Percentiles rank a stretch among this genome's conserved stretches.
Evolutionary conservation across 2,888 invertebrate species (phyloP).

Genomic region (Acrocera orbiculus): DNA sequence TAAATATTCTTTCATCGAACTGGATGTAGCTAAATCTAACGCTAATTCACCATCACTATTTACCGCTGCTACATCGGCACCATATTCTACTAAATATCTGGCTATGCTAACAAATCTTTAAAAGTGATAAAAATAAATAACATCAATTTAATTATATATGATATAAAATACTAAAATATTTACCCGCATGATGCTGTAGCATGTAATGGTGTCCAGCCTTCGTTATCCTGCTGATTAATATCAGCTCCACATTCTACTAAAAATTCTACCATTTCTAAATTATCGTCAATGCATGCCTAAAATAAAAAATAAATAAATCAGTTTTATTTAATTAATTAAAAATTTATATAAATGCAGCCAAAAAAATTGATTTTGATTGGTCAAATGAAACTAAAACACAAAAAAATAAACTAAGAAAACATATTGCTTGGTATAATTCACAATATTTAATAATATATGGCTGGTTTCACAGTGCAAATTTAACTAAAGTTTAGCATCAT

Average conservation of each 20-base stretch:
- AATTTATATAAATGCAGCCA: no score
- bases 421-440: no score
- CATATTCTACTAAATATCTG: constrained; percentile 79
- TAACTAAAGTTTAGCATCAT: no score
- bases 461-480: no score
- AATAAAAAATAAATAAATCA: no score
- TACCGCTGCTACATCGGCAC: constrained; percentile 83
- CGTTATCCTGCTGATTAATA: constrained; percentile 94
- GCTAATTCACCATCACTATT: constrained; percentile 97
- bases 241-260: constrained; percentile 88
- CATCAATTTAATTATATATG: neutral
- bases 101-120: constrained; percentile 34
- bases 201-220: constrained; percentile 99
- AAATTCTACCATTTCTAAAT: constrained; percentile 97
- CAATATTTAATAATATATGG: no score
- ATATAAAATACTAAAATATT: constrained; percentile 8
- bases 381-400: no score
- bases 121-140: neutral
- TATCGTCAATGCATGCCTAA: constrained; percentile 98
- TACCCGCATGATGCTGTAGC: constrained; percentile 93
- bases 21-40: constrained; percentile 83
- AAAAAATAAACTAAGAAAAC: no score
- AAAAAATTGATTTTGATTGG: no score
- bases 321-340: no score
- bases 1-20: constrained; percentile 76